Evolutionary conservation across 2,797 vertebrate genomes (phyloP).

Genomic region (Coranthus polyacanthus): DNA sequence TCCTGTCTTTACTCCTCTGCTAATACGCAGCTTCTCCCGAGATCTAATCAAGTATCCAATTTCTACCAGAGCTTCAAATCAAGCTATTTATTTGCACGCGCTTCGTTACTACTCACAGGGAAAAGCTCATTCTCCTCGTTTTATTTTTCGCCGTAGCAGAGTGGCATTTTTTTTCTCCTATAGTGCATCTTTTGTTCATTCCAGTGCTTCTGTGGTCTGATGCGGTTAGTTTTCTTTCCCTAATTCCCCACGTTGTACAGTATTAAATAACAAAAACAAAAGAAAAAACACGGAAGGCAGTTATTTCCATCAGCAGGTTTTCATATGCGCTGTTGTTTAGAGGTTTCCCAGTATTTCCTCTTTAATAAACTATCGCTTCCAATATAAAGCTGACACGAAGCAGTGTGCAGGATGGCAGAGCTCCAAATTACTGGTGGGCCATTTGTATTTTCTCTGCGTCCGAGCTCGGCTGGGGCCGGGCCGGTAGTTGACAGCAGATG

Average conservation of each 20-base stretch:
- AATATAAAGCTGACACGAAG: slow-evolving; percentile 45
- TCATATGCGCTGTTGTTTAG: slow-evolving; percentile 26
- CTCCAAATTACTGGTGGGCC: slow-evolving; percentile 54
- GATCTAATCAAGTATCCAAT: slow-evolving; percentile 48
- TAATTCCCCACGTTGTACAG: not conserved
- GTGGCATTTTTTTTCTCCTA: not conserved
- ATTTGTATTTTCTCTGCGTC: slow-evolving; percentile 67
- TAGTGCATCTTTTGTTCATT: slow-evolving; percentile 3
- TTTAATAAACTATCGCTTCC: slow-evolving; percentile 15
- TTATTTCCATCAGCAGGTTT: slow-evolving; percentile 37
- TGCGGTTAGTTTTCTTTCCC: not conserved
- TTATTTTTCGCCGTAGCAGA: slow-evolving; percentile 11
- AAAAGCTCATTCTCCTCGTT: slow-evolving; percentile 11
- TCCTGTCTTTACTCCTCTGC: slow-evolving; percentile 10
- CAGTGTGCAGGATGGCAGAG: slow-evolving; percentile 35
- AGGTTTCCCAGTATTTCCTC: slow-evolving; percentile 7
- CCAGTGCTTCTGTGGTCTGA: not conserved
- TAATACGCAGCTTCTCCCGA: slow-evolving; percentile 30
- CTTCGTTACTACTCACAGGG: not conserved
- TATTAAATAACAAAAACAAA: slow-evolving; percentile 14
- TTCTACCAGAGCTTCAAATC: slow-evolving; percentile 25
- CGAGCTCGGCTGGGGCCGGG: slow-evolving; percentile 47
- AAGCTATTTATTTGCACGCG: slow-evolving; percentile 22
- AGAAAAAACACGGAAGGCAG: not conserved
- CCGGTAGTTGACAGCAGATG: slow-evolving; percentile 70